Evolutionary conservation across 1,140 invertebrate genomes (phyloP), one percentile per base, ranked within the genome.

Genomic region (Ooceraea biroi): DNA sequence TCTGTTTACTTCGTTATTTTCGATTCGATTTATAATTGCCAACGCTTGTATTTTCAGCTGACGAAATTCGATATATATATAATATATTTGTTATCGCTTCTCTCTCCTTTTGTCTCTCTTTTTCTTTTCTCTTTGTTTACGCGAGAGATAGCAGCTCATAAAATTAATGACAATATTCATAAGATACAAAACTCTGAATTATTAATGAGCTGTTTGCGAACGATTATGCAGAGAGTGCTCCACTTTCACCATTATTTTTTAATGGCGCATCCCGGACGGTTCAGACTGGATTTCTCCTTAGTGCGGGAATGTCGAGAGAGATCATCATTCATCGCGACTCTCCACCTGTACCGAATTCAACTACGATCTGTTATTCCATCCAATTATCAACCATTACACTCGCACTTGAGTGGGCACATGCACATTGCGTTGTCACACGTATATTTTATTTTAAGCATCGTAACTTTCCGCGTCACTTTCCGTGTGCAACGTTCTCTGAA

Each of bases 1-100:
- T 80, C 50, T 30, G 12, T 25, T 69, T 14, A 41, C 36, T 46
- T 55, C 41, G 55, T 77, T 52, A 77, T 66, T 52, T 50, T 80
- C 1, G 52, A 58, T 36, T 46, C 36, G 60, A 60, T 44, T 36
- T 14, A 10, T 7, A 30, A 41, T 63, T 76, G 63, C 36, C 44
- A 27, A 7, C 36, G 30, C 8, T 66, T 50, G 41, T n/a, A n/a
- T 63, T 66, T 61, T 22, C 69, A 14, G 7, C n/a, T 25, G 58
- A 8, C 27, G 17, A 73, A 58, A 72, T 25, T 22, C 4, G 25
- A n/a, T 58, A 36, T 30, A 48, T 46, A 74, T 19, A 3, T n/a
- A 41, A 22, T 14, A 14, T 30, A 22, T 19, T 44, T 44, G n/a
- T 41, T 30, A 17, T 10, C 25, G 17, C 14, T 2, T 48, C 3